Base-by-base conservation (phyloP, 2,888 invertebrate species). In the Spisula subtruncata region DNA sequence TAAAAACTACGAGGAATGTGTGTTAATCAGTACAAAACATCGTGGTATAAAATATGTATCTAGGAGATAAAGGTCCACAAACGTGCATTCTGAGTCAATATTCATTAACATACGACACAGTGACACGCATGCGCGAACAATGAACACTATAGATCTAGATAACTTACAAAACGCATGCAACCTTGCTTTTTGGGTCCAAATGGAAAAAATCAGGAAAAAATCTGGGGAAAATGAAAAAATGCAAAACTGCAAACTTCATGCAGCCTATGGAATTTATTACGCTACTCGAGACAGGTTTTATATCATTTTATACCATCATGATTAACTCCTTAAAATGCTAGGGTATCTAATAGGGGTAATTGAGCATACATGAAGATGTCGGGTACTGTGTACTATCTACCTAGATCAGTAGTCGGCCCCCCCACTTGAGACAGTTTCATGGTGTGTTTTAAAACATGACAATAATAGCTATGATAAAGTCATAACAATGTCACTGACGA, bases 51-150 rank as follows among this genome's bases (percentile, higher is more conserved):
- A 32, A 32, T 32, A 75, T 75, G 35, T 32, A 35, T 16, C 35
- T 14, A 32, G 0, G 5, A 12, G 71, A 71, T 32, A 75, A 75
- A 75, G 10, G 29, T 0, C 25, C 32, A 32, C n/a, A 35, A 75
- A 75, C 29, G 75, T 75, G 60, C 60, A 66, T 75, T 75, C 35
- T 75, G 16, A 32, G 75, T 75, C 75, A 32, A 75, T 75, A 18
- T 75, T 75, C 75, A 75, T 75, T 75, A 75, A 32, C 35, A 35
- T 35, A 32, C 32, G 32, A 18, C 16, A 32, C 35, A 14, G 10
- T 32, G 32, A 75, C 75, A 32, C 75, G 75, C 75, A 75, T 75
- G 75, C 75, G 32, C 18, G 18, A 32, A 35, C 35, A 75, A 35
- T 35, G 75, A 75, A 75, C 75, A 75, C 14, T 75, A 32, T 32